phyloP scores from a whole-genome alignment of 2,113 vertebrate genomes.

The human region DNA sequence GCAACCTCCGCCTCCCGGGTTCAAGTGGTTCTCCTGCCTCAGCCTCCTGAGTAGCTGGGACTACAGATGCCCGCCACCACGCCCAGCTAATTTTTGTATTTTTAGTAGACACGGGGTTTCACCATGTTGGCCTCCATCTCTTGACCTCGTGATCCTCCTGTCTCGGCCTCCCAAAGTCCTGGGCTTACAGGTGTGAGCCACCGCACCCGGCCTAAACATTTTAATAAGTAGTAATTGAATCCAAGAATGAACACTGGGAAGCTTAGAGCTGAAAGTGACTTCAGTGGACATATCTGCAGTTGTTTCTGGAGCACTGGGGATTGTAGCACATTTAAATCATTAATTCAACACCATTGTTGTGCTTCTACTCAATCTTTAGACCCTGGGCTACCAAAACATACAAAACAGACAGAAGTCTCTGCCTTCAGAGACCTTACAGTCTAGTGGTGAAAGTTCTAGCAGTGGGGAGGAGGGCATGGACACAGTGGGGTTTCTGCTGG shows the following conservation, averaged over 20 bases:
- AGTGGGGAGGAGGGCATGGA: background rate
- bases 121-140: too few relatives aligned
- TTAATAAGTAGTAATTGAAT: background rate
- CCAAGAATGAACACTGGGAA: background rate
- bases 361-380: background rate
- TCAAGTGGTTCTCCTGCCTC: too few relatives aligned
- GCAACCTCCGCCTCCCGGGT: too few relatives aligned
- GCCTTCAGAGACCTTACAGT: background rate
- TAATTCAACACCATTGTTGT: background rate
- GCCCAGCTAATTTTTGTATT: too few relatives aligned
- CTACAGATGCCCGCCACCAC: too few relatives aligned
- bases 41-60: too few relatives aligned
- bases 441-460: background rate
- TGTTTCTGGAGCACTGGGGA: background rate
- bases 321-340: background rate
- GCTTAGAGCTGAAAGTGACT: background rate
- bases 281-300: background rate
- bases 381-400: background rate
- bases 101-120: too few relatives aligned
- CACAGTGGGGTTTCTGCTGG: rapidly evolving
- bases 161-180: too few relatives aligned
- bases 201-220: too few relatives aligned
- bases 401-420: background rate
- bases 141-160: too few relatives aligned
- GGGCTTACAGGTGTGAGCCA: too few relatives aligned